Conservation (phyloP, 2,797 vertebrate species). For the Crossoptilon crossoptilon region DNA sequence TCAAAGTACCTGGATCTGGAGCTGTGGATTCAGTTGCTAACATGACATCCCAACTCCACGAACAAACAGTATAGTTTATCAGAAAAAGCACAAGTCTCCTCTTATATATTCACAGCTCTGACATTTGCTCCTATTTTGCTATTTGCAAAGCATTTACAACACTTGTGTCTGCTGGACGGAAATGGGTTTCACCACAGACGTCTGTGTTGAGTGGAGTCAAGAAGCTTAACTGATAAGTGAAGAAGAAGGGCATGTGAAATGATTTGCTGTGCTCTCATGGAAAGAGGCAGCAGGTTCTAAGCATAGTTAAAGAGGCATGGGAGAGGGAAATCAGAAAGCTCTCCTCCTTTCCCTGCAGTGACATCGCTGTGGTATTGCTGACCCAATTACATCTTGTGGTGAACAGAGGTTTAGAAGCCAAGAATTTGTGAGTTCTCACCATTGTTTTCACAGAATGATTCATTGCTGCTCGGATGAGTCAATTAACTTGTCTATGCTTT, state of each 20-base stretch:
- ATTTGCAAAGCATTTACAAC: not conserved
- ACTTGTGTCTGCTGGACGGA: not conserved
- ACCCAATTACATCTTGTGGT: conserved; percentile 50
- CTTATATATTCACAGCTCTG: not conserved
- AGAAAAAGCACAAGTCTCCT: not conserved
- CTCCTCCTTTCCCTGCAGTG: not conserved
- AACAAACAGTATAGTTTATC: not conserved
- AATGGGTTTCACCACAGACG: not conserved
- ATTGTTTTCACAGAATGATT: conserved; percentile 53
- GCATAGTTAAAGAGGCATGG: not conserved
- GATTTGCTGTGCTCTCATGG: not conserved
- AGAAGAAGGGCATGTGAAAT: not conserved
- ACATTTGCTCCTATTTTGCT: not conserved
- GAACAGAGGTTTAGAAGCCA: conserved; percentile 42
- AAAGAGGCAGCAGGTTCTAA: not conserved
- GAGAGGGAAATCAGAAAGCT: conserved; percentile 17
- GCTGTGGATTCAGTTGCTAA: not conserved
- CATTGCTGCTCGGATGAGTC: conserved; percentile 37
- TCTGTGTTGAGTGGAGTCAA: not conserved
- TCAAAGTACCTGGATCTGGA: not conserved
- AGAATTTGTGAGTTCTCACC: conserved; percentile 37
- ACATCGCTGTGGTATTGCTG: conserved; percentile 12
- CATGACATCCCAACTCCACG: not conserved
- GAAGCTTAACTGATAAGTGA: not conserved
- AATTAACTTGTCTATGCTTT: conserved; percentile 37